Evolutionary conservation across 2,888 invertebrate genomes (phyloP).

Genomic region (Tuta absoluta): DNA sequence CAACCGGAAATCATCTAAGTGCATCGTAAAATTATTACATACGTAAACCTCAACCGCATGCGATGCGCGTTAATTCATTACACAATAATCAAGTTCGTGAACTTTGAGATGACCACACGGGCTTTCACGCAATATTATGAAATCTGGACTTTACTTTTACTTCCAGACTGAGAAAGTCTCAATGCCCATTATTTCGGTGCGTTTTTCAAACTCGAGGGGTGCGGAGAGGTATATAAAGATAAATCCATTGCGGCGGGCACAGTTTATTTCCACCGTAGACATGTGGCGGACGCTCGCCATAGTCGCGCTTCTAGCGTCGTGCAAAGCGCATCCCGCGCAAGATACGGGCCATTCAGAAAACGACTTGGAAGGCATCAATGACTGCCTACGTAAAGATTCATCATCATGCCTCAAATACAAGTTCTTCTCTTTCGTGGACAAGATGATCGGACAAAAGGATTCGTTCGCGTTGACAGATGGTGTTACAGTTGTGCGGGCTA

Average conservation of each 20-base stretch:
- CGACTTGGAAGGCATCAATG: constrained; percentile 89
- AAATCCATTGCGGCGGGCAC: constrained; percentile 58
- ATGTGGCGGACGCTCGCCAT: constrained; percentile 69
- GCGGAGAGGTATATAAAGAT: constrained; percentile 70
- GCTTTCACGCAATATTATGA: constrained; percentile 70
- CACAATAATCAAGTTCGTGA: constrained; percentile 48
- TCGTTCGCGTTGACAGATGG: constrained; percentile 90
- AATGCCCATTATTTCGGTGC: constrained; percentile 56
- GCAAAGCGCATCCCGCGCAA: constrained; percentile 85
- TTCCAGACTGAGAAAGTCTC: constrained; percentile 74
- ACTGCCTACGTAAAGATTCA: constrained; percentile 91
- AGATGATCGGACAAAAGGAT: constrained; percentile 90
- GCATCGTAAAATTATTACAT: background rate
- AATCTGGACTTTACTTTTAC: constrained; percentile 77
- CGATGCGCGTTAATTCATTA: background rate
- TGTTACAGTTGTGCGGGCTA: constrained; percentile 90
- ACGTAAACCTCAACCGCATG: background rate
- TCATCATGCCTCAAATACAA: constrained; percentile 93
- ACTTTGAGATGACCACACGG: constrained; percentile 58
- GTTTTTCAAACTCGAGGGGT: constrained; percentile 61
- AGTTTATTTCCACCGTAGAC: constrained; percentile 59
- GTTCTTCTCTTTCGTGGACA: constrained; percentile 92
- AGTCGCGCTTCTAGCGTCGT: constrained; percentile 72
- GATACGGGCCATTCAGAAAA: constrained; percentile 87
- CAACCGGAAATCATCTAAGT: constrained; percentile 1